Evolutionary conservation across 2,797 vertebrate species (phyloP).

Genomic region (Oophaga sylvatica): DNA sequence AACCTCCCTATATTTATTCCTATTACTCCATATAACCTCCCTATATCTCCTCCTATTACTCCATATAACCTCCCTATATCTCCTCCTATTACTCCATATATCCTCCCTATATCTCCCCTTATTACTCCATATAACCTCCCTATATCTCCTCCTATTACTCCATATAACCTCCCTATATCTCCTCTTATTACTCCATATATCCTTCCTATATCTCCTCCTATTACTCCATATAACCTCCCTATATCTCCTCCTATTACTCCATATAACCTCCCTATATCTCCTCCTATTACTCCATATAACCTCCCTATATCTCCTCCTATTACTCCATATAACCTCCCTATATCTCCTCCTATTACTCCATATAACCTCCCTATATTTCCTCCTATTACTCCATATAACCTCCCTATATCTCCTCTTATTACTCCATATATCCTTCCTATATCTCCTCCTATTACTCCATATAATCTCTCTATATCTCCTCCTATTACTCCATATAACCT

Average conservation of each 20-base stretch:
- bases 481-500: slow-evolving; percentile 13
- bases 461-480: background rate
- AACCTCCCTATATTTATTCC: no score
- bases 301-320: no score
- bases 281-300: no score
- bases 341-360: slow-evolving; percentile 7
- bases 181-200: no score
- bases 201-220: background rate
- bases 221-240: slow-evolving; percentile 10
- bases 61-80: no score
- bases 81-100: no score
- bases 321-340: background rate
- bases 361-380: slow-evolving; percentile 13
- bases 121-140: no score
- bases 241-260: slow-evolving; percentile 6
- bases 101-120: background rate
- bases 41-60: no score
- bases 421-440: background rate
- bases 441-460: background rate
- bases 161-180: no score
- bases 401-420: background rate
- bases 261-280: no score
- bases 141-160: no score
- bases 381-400: slow-evolving; percentile 6
- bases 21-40: no score